These are phyloP conservation scores for Tetranychus piercei DNA, from an alignment of 2,888 invertebrate genomes.

Conservation along the genomic window DNA sequence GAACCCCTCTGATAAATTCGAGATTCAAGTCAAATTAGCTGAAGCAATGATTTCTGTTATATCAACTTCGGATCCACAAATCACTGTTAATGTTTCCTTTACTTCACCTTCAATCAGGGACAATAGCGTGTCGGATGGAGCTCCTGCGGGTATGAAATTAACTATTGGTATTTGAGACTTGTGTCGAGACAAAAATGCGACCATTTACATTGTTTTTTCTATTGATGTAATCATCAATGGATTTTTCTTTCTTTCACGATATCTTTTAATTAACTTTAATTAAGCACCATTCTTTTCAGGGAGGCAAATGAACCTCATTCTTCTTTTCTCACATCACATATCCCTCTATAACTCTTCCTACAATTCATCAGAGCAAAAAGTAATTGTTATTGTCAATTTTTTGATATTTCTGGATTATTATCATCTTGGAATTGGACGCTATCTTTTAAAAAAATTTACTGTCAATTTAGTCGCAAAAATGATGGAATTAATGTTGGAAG, in stretches of 20 bases:
- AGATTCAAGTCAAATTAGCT: slow-evolving; percentile 34
- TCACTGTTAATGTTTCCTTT: slow-evolving; percentile 65
- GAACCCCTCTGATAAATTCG: slow-evolving; percentile 11
- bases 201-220: neutral
- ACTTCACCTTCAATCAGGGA: slow-evolving; percentile 86
- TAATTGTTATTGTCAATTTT: neutral
- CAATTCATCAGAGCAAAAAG: neutral
- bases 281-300: neutral
- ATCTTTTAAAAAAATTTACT: no score
- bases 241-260: neutral
- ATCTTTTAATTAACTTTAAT: neutral
- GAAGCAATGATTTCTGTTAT: slow-evolving; percentile 66
- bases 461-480: no score
- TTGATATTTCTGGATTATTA: neutral
- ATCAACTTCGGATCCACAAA: slow-evolving; percentile 45
- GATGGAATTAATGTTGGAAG: neutral
- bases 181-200: neutral
- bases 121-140: slow-evolving; percentile 26
- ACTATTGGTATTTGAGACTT: neutral
- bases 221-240: neutral
- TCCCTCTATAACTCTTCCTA: neutral
- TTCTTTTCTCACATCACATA: neutral
- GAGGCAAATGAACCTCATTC: neutral
- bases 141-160: slow-evolving; percentile 23
- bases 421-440: neutral